A percentile compares a stretch with the other conserved stretches of the same genome.
Conservation (phyloP, 2,797 vertebrate genomes). For the Pyrocephalus nanus region DNA sequence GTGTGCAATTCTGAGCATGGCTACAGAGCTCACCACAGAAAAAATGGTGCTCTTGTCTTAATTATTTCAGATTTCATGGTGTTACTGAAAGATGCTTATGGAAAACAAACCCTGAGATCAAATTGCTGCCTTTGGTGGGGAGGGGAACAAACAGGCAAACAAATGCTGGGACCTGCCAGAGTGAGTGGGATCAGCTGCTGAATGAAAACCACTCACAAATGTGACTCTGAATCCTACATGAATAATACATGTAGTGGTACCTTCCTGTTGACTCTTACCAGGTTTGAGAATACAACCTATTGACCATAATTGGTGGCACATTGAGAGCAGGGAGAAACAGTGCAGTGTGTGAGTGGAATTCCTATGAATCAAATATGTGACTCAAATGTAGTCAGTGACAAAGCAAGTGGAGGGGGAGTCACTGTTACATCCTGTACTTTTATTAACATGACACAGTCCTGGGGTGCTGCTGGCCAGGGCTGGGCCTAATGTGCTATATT, state of each 20-base stretch:
- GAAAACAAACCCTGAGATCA: neutral
- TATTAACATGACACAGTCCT: neutral
- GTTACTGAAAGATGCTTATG: neutral
- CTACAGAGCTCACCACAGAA: neutral
- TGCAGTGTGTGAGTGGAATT: neutral
- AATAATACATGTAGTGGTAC: neutral
- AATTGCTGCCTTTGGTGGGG: neutral
- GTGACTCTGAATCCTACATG: neutral
- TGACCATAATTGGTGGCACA: neutral
- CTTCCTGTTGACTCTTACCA: neutral
- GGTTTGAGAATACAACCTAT: neutral
- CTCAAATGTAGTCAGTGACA: neutral
- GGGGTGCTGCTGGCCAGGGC: neutral
- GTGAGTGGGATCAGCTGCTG: neutral
- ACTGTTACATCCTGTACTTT: neutral
- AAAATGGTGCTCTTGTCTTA: neutral
- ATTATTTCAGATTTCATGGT: neutral
- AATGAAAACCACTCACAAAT: neutral
- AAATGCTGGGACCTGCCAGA: neutral
- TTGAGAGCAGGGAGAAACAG: neutral
- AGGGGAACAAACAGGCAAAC: neutral
- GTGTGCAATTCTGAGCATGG: neutral
- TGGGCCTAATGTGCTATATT: neutral
- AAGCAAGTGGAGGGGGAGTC: neutral
- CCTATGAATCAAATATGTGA: no score